Evolutionary conservation across 2,113 vertebrate genomes (phyloP).

Genomic region (Pseudorasbora parva): DNA sequence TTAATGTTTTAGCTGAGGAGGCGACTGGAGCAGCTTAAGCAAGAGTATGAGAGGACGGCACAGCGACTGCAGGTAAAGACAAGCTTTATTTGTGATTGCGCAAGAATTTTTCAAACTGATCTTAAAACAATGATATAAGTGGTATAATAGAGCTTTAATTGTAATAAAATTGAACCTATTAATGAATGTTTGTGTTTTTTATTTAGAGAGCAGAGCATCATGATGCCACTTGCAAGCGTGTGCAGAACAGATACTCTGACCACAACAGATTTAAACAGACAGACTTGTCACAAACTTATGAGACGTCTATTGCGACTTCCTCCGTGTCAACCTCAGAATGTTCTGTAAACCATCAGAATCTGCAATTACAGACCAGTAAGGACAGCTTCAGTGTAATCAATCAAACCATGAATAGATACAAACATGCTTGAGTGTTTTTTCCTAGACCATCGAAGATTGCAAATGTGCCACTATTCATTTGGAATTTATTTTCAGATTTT

Average conservation of each 20-base stretch:
- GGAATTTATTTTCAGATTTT: neutral
- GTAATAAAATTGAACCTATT: neutral
- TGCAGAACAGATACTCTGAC: conserved; percentile 60
- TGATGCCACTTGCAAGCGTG: conserved; percentile 61
- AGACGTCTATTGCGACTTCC: neutral
- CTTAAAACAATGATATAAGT: neutral
- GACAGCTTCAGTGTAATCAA: neutral
- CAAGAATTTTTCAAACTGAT: neutral
- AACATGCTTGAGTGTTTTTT: neutral
- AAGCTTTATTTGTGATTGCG: neutral
- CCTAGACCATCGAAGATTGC: neutral
- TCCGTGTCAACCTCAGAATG: neutral
- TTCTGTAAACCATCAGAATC: neutral
- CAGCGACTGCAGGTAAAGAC: conserved; percentile 68
- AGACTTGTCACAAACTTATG: neutral
- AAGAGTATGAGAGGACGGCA: conserved; percentile 70
- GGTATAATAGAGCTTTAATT: neutral
- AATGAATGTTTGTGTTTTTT: conserved; percentile 4
- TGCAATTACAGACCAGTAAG: conserved; percentile 29
- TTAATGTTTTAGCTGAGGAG: conserved; percentile 61
- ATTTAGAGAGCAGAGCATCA: conserved; percentile 71
- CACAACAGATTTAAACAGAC: conserved; percentile 54
- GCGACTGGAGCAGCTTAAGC: conserved; percentile 69
- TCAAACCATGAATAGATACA: neutral
- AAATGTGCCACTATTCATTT: neutral